Conservation (phyloP, 2,888 invertebrate species). For the Priocnemis perturbator region DNA sequence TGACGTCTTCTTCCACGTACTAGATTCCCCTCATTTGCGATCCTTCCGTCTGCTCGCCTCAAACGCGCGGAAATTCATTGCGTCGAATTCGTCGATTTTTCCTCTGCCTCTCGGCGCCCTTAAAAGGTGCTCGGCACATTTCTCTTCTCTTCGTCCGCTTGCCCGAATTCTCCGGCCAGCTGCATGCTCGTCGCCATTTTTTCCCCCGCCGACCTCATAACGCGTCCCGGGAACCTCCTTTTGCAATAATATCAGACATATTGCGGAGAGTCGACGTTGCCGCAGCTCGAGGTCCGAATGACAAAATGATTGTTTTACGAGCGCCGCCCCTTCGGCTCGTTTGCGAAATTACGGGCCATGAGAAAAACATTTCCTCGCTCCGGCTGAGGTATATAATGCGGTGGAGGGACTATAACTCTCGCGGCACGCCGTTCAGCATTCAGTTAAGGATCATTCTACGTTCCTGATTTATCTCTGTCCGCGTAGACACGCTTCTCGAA, state of each 20-base stretch:
- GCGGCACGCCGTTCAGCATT: slow-evolving; percentile 8
- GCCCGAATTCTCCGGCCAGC: no score
- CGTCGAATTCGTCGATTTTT: no score
- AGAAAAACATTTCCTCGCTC: slow-evolving; percentile 43
- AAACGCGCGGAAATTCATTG: no score
- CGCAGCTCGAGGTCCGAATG: slow-evolving; percentile 34
- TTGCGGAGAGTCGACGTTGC: slow-evolving; percentile 29
- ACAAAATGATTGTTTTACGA: slow-evolving; percentile 57
- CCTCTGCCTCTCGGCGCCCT: no score
- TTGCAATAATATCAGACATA: slow-evolving; percentile 45
- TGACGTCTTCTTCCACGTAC: no score
- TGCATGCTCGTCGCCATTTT: no score
- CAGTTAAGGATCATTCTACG: slow-evolving; percentile 39
- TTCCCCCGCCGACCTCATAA: background rate
- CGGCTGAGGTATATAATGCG: slow-evolving; percentile 12
- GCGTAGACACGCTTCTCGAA: no score
- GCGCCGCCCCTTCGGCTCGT: slow-evolving; percentile 25
- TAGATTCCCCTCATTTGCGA: background rate
- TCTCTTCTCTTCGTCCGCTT: no score
- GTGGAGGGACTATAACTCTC: slow-evolving; percentile 13
- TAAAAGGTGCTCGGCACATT: no score
- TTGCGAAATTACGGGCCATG: slow-evolving; percentile 33
- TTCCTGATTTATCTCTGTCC: slow-evolving; percentile 9
- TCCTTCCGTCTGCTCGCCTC: background rate
- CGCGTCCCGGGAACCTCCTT: background rate